phyloP scores from a whole-genome alignment of 2,797 vertebrate genomes.

The Typhlichthys subterraneus region DNA sequence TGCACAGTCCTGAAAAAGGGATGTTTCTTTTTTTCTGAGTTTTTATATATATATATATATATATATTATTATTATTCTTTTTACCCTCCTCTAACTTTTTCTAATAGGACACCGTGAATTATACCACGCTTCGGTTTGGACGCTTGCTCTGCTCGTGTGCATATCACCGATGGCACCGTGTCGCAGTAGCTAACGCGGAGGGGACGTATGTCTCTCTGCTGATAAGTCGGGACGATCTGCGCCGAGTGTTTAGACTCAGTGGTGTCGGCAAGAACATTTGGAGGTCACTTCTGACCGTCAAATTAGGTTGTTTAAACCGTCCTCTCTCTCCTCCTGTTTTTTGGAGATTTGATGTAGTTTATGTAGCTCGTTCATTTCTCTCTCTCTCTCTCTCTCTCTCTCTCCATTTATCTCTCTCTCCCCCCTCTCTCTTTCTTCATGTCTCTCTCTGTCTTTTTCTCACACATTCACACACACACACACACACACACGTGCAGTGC shows the following conservation, averaged over 20 bases:
- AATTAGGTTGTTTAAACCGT: conserved; percentile 15
- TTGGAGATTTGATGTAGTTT: neutral
- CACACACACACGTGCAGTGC: conserved; percentile 17
- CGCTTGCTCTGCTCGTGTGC: conserved; percentile 46
- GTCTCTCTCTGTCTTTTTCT: conserved; percentile 1
- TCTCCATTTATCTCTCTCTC: neutral
- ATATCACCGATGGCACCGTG: conserved; percentile 55
- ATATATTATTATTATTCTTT: no score
- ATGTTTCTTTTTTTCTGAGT: no score
- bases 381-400: neutral
- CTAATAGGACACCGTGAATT: conserved; percentile 55
- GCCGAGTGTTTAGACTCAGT: neutral
- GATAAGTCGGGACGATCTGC: conserved; percentile 51
- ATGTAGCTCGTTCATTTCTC: neutral
- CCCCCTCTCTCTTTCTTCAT: neutral
- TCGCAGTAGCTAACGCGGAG: conserved; percentile 47
- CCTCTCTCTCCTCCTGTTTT: conserved; percentile 9
- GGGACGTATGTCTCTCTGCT: conserved; percentile 41
- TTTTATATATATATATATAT: no score
- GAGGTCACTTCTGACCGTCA: conserved; percentile 54
- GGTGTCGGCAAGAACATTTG: conserved; percentile 40
- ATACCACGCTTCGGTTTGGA: conserved; percentile 33
- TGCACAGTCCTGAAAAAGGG: no score
- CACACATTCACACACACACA: conserved; percentile 1
- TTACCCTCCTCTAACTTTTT: no score